phyloP scores from a whole-genome alignment of 2,888 invertebrate genomes.

The Nymphalis urticae region DNA sequence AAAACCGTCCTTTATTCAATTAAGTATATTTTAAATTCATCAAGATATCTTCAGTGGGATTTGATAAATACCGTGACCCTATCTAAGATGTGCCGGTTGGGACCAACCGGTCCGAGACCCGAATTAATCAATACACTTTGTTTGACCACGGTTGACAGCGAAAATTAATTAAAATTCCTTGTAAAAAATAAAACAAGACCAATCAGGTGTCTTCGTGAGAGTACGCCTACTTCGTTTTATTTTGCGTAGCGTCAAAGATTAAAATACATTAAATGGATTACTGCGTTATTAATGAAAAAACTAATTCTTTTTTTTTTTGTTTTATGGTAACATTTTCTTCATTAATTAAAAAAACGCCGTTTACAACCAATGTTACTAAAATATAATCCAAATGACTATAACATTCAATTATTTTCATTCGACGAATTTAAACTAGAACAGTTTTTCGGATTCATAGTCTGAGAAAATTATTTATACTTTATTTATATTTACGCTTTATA shows the following conservation, averaged over 20 bases:
- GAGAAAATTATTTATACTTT: too few species aligned
- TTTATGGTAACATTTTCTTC: too few species aligned
- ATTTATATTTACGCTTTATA: too few species aligned
- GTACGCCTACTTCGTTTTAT: conserved; percentile 75
- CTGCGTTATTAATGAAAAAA: not conserved
- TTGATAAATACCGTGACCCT: conserved; percentile 45
- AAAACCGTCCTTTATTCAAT: not conserved
- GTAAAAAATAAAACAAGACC: conserved; percentile 69
- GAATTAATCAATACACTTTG: conserved; percentile 76
- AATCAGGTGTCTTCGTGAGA: conserved; percentile 69
- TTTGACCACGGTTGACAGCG: conserved; percentile 74
- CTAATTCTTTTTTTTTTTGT: not conserved
- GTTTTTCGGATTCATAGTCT: too few species aligned
- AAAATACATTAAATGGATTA: conserved; percentile 35
- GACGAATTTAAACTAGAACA: too few species aligned
- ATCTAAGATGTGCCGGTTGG: conserved; percentile 40
- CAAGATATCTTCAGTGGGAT: conserved; percentile 30
- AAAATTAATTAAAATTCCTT: conserved; percentile 80
- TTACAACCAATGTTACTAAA: too few species aligned
- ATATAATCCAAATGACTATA: too few species aligned
- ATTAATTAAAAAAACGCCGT: too few species aligned
- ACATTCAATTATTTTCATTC: too few species aligned
- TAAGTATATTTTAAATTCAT: conserved; percentile 13
- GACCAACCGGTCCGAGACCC: conserved; percentile 53
- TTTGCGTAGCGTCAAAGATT: conserved; percentile 65